A percentile compares a stretch with the other conserved stretches of the same genome.
Evolutionary conservation across 30 jellyfish, hydroid and myxozoan genomes (phyloP).

Genomic region (Hydra vulgaris): DNA sequence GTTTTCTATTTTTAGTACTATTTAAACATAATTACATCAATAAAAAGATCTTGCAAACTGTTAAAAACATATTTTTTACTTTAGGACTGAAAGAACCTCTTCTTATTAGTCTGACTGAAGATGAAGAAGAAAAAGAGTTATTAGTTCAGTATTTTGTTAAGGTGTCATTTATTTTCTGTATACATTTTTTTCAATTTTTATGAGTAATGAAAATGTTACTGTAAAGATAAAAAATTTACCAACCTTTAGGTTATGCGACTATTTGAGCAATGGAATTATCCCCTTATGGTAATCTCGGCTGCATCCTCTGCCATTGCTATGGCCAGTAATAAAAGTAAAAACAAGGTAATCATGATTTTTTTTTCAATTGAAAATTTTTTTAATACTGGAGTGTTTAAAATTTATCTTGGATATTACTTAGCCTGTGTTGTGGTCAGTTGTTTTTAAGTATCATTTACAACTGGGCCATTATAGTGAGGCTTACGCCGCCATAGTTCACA

Average conservation of each 20-base stretch:
- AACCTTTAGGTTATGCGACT: slow-evolving; percentile 61
- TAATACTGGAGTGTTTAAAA: background rate
- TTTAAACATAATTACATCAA: background rate
- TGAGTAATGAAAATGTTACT: no score
- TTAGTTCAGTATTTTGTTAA: slow-evolving; percentile 32
- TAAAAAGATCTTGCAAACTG: no score
- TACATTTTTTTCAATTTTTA: background rate
- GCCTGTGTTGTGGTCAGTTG: slow-evolving; percentile 91
- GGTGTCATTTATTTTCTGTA: background rate
- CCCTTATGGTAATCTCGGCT: slow-evolving; percentile 63
- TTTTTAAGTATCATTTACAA: slow-evolving; percentile 60
- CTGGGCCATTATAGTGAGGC: slow-evolving; percentile 76
- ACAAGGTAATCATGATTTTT: slow-evolving; percentile 43
- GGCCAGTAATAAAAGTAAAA: slow-evolving; percentile 36
- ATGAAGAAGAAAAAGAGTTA: slow-evolving; percentile 10
- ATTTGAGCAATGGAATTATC: slow-evolving; percentile 61
- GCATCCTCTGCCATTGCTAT: slow-evolving; percentile 71
- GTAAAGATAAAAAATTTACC: background rate
- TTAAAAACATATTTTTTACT: no score
- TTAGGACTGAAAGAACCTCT: slow-evolving; percentile 29
- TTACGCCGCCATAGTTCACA: slow-evolving; percentile 61
- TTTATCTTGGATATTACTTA: no score
- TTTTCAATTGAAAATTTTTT: background rate
- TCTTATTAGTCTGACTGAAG: slow-evolving; percentile 16
- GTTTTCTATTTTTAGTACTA: background rate